Conservation (phyloP, 2,797 vertebrate species). For the Todus mexicanus region DNA sequence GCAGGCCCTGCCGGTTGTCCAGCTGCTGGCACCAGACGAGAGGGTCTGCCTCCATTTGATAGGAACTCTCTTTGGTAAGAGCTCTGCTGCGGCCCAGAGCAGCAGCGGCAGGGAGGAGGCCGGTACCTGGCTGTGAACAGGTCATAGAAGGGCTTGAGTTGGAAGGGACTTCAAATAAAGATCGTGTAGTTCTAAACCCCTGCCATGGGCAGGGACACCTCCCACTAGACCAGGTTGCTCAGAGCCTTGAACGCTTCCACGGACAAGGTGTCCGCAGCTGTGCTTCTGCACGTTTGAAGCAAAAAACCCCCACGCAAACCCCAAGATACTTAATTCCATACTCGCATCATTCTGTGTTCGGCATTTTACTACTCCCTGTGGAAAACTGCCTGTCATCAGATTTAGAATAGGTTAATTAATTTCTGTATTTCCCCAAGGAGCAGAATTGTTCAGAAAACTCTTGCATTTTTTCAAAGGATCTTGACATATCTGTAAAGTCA, state of each 20-base stretch:
- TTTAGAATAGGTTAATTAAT: not conserved
- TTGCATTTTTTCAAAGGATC: not conserved
- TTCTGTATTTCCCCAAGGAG: not conserved
- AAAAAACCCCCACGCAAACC: not conserved
- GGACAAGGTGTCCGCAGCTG: too few species aligned
- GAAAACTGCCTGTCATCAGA: not conserved
- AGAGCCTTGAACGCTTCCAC: too few species aligned
- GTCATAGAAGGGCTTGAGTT: too few species aligned
- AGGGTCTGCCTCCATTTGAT: constrained; percentile 78
- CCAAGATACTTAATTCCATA: not conserved
- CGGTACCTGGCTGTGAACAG: too few species aligned
- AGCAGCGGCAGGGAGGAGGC: not conserved
- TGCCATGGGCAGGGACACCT: too few species aligned
- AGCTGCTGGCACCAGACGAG: constrained; percentile 81
- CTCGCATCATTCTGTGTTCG: fast-evolving
- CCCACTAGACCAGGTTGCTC: too few species aligned
- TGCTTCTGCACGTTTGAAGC: not conserved
- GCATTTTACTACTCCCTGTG: not conserved
- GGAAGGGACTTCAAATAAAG: too few species aligned
- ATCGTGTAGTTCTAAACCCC: too few species aligned
- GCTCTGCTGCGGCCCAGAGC: not conserved
- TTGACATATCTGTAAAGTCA: fast-evolving
- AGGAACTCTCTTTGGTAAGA: constrained; percentile 84
- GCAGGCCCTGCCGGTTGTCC: constrained; percentile 72
- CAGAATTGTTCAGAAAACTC: not conserved